Percentiles rank a stretch among this genome's conserved stretches.
These are phyloP conservation scores for Vollenhovia emeryi DNA, from an alignment of 1,140 invertebrate genomes.

Conservation along the genomic window DNA sequence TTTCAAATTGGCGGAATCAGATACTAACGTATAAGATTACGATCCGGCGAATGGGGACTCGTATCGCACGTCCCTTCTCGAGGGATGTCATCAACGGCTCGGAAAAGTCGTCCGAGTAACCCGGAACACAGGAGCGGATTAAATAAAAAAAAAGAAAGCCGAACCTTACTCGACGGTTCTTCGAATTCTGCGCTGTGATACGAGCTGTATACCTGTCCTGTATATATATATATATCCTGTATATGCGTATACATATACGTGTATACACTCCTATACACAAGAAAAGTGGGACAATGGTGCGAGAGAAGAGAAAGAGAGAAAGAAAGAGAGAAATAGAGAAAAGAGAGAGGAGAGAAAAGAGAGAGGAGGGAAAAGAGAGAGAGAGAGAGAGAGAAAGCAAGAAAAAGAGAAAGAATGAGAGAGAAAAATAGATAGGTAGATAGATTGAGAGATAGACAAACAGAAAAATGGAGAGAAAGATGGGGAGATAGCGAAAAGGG, in stretches of 20 bases:
- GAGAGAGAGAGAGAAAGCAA: neutral
- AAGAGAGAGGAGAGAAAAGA: neutral
- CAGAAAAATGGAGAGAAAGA: slow-evolving; percentile 32
- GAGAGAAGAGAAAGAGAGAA: neutral
- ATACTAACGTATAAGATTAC: slow-evolving; percentile 52
- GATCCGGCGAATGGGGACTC: slow-evolving; percentile 34
- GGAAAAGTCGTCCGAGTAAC: slow-evolving; percentile 10
- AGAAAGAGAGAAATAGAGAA: neutral
- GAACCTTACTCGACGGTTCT: slow-evolving; percentile 40
- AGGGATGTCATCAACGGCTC: slow-evolving; percentile 51
- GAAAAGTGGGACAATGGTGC: slow-evolving; percentile 9
- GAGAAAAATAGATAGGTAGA: neutral
- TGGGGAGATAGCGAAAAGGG: slow-evolving; percentile 16
- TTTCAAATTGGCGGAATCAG: slow-evolving; percentile 46
- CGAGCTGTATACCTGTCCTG: slow-evolving; percentile 29
- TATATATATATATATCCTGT: neutral
- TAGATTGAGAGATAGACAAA: slow-evolving; percentile 13
- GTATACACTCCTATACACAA: slow-evolving; percentile 10
- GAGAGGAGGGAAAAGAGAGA: neutral
- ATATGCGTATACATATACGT: neutral
- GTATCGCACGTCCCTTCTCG: slow-evolving; percentile 31
- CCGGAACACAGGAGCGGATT: slow-evolving; percentile 28
- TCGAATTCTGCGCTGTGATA: slow-evolving; percentile 49
- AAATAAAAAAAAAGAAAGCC: slow-evolving; percentile 11
- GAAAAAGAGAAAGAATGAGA: neutral